These are phyloP conservation scores for Melanotaenia duboulayi DNA, from an alignment of 2,113 vertebrate genomes.

Conservation along the genomic window DNA sequence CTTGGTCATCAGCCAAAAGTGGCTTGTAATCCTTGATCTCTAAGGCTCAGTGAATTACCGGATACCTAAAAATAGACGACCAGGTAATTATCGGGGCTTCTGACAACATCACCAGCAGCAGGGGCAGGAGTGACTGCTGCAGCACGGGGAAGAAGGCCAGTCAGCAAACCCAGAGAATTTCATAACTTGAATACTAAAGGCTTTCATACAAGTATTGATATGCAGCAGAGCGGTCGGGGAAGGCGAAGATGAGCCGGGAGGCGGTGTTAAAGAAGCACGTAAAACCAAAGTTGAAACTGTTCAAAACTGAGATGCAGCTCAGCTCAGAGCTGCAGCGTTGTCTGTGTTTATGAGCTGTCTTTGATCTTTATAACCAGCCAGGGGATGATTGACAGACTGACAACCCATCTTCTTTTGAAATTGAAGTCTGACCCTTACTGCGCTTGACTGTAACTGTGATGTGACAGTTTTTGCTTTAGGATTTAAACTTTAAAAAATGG, in stretches of 20 bases:
- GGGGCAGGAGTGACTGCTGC: conserved; percentile 41
- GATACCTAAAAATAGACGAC: conserved; percentile 72
- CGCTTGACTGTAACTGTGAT: not conserved
- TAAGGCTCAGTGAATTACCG: conserved; percentile 69
- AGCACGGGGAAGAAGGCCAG: conserved; percentile 34
- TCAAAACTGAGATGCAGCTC: conserved; percentile 10
- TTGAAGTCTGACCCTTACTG: not conserved
- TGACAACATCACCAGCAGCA: conserved; percentile 73
- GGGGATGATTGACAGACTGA: conserved; percentile 37
- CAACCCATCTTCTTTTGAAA: conserved; percentile 19
- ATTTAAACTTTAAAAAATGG: conserved; percentile 8
- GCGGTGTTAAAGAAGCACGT: not conserved
- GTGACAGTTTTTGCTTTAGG: not conserved
- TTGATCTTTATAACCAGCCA: conserved; percentile 27
- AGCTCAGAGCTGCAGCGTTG: conserved; percentile 11
- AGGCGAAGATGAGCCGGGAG: conserved; percentile 6
- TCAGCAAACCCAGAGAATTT: conserved; percentile 41
- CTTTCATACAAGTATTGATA: conserved; percentile 26
- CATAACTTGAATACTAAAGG: conserved; percentile 36
- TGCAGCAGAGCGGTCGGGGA: conserved; percentile 1
- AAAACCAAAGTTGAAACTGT: not conserved
- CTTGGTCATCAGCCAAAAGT: conserved; percentile 59
- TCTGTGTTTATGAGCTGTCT: conserved; percentile 26
- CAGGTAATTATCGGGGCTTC: conserved; percentile 73
- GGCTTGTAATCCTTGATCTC: conserved; percentile 76